phyloP scores from a whole-genome alignment of 2,797 vertebrate species.

The Cuculus canorus region DNA sequence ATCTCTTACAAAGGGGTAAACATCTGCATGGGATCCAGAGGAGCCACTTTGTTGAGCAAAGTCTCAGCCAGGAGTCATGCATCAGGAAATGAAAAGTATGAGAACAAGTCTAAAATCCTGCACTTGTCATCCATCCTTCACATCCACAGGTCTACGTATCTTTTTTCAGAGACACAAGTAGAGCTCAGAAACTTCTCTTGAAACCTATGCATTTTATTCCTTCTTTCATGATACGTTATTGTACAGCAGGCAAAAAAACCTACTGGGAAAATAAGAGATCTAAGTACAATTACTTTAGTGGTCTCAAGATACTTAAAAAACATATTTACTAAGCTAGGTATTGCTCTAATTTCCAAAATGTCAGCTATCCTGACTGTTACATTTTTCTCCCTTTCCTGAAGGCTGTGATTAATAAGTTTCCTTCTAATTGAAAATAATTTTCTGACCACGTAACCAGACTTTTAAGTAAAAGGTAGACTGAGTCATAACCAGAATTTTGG shows the following conservation, averaged over 20 bases:
- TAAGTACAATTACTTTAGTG: neutral
- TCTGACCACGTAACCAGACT: neutral
- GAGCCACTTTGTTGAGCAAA: neutral
- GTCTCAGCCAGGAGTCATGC: neutral
- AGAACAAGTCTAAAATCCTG: neutral
- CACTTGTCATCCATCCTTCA: neutral
- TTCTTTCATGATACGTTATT: neutral
- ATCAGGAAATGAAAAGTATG: neutral
- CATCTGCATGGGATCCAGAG: neutral
- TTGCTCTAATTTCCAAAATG: neutral
- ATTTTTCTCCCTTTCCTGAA: neutral
- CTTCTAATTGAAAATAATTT: neutral
- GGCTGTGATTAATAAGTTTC: neutral
- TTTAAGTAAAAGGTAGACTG: neutral
- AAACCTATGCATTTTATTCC: neutral
- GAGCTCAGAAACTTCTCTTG: neutral
- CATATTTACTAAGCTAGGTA: neutral
- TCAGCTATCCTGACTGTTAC: too few relatives aligned
- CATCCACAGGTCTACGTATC: neutral
- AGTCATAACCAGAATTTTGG: neutral
- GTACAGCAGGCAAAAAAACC: neutral
- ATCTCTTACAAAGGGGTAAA: neutral
- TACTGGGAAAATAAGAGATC: neutral
- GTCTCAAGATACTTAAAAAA: neutral
- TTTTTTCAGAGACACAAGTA: neutral